Conservation (phyloP, 2,113 vertebrate species). For the Grallaria varia region DNA sequence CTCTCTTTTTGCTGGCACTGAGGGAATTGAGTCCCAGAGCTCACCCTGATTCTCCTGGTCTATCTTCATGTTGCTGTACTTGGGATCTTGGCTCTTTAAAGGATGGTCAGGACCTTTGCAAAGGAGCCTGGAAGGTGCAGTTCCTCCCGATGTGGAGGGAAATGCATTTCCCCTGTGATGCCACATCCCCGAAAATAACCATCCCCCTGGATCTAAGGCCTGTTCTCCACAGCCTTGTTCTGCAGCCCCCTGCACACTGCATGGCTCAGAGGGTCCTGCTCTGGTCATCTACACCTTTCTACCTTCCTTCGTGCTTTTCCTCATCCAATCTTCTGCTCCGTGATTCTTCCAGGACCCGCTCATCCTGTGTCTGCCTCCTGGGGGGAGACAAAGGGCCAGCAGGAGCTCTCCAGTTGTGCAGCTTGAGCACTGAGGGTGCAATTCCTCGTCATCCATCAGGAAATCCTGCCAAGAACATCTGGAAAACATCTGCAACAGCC, state of each 20-base stretch:
- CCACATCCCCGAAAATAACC: neutral
- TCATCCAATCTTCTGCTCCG: neutral
- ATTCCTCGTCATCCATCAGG: neutral
- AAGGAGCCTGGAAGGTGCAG: neutral
- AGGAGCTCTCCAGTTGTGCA: neutral
- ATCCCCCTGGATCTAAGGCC: neutral
- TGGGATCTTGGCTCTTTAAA: neutral
- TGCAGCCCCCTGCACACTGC: neutral
- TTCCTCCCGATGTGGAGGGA: neutral
- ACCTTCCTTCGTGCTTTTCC: neutral
- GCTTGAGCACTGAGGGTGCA: rapidly evolving
- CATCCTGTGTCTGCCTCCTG: neutral
- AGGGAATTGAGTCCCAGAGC: too few relatives aligned
- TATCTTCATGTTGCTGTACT: neutral
- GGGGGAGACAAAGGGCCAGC: neutral
- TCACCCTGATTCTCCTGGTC: neutral
- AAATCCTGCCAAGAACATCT: neutral
- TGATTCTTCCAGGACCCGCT: neutral
- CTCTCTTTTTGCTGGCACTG: neutral
- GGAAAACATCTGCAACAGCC: neutral
- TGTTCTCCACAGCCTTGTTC: neutral
- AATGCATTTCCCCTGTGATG: neutral
- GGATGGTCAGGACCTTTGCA: neutral
- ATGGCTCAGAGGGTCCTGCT: neutral
- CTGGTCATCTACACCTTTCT: neutral